Base-by-base conservation (phyloP, 2,888 invertebrate genomes). In the Parelbella ahira region DNA sequence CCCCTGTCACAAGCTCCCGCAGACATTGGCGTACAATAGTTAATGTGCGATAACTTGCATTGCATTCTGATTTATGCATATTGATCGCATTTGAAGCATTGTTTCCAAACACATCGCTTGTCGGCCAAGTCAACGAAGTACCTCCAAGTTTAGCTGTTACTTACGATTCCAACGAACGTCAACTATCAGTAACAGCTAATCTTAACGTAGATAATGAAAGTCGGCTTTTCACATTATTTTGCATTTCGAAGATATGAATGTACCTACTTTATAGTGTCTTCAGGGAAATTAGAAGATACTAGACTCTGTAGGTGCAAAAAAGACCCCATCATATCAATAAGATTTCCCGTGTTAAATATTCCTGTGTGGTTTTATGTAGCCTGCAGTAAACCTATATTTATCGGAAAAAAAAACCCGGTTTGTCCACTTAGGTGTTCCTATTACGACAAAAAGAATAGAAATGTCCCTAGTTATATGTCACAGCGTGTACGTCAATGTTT, bases 41-140 rank as follows among this genome's bases (percentile, higher is more conserved):
- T 58, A 56, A 59, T 64, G 58, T 66, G 83, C 84, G 87, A 86
- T 87, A 83, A 81, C 87, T 86, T 86, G 84, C 77, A 65, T 60
- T 66, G 73, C 70, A 81, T 81, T 81, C 61, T 61, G 56, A 62
- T 70, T 70, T 78, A 60, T 70, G 77, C 80, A 81, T 81, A 76
- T 66, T 66, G 61, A 76, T 62, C 68, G 76, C 84, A 81, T 79
- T 68, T 56, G 66, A 66, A 65, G 69, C 75, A 80, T 77, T 75
- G 68, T 68, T 70, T 65, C 68, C 73, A 55, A 76, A 75, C 80
- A 83, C 83, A 86, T 84, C 73, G 87, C 86, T 87, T 86, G 59
- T 77, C 71, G 69, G 79, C 74, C 74, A 62, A 70, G 63, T 68
- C 56, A 52, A 57, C 60, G 46, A 49, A 54, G 55, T 58, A 56